Evolutionary conservation across 92 coral and sea anemone genomes (phyloP).

Genomic region (Phymanthus crucifer): DNA sequence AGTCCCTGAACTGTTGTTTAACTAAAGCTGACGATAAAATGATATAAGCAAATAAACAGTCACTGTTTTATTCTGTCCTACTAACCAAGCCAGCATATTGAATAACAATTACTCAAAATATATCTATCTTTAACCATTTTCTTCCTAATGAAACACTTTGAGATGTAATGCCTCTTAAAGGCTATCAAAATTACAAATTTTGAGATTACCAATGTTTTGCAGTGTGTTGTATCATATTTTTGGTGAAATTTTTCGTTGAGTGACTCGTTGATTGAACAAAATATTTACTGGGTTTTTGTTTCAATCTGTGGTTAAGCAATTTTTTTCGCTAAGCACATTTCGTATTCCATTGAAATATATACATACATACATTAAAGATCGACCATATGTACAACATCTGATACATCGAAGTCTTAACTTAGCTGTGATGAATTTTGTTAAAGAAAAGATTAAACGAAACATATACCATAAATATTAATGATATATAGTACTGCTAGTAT

Average conservation of each 20-base stretch:
- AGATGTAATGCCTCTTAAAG: no score
- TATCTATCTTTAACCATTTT: conserved; percentile 17
- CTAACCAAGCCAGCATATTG: conserved; percentile 36
- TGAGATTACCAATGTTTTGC: not conserved
- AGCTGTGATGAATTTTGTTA: conserved; percentile 12
- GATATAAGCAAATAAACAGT: conserved; percentile 26
- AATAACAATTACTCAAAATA: conserved; percentile 49
- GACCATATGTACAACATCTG: conserved; percentile 62
- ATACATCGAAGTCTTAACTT: conserved; percentile 21
- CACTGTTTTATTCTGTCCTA: conserved; percentile 21
- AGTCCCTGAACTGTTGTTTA: conserved; percentile 44
- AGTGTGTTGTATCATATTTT: not conserved
- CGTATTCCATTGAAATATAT: conserved; percentile 18
- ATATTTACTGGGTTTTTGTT: conserved; percentile 10
- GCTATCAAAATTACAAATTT: no score
- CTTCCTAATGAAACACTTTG: no score
- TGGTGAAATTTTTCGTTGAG: not conserved
- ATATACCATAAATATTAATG: conserved; percentile 33
- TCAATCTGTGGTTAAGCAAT: conserved; percentile 22
- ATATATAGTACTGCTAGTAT: conserved; percentile 2
- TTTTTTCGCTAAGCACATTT: conserved; percentile 23
- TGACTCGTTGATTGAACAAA: conserved; percentile 9
- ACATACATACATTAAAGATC: conserved; percentile 1
- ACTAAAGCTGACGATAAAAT: conserved; percentile 39
- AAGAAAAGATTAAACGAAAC: conserved; percentile 5